A percentile compares a stretch with the other conserved stretches of the same genome.
Conservation (phyloP, 2,888 invertebrate species). For the Hypomecis atomaria region DNA sequence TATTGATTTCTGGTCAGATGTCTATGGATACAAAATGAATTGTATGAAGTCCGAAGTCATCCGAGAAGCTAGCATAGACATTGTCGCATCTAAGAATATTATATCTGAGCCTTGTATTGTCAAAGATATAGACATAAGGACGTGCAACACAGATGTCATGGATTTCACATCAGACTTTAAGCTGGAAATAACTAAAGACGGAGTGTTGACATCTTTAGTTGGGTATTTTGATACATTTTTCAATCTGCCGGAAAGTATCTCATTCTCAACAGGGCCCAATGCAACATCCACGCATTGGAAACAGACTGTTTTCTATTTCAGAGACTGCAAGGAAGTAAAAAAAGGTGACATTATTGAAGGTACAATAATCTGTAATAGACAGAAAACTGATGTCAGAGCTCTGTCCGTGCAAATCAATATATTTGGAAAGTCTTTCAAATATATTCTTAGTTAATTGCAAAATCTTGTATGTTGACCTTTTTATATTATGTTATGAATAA, state of each 20-base stretch:
- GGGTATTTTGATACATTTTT: conserved; percentile 97
- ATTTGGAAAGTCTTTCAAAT: conserved; percentile 85
- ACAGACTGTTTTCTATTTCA: conserved; percentile 95
- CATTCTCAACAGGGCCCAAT: conserved; percentile 92
- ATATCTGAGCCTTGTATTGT: conserved; percentile 87
- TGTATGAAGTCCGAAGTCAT: conserved; percentile 94
- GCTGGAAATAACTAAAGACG: conserved; percentile 86
- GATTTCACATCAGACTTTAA: conserved; percentile 90
- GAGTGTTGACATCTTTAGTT: conserved; percentile 90
- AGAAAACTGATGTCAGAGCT: conserved; percentile 89
- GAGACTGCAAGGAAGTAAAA: conserved; percentile 88
- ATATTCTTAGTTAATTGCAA: conserved; percentile 84
- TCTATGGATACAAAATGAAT: conserved; percentile 97
- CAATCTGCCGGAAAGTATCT: conserved; percentile 87
- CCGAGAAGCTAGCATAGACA: conserved; percentile 86
- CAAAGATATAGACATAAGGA: conserved; percentile 90
- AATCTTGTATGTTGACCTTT: conserved; percentile 2
- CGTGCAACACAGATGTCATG: conserved; percentile 88
- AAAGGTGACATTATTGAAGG: conserved; percentile 87
- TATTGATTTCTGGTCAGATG: conserved; percentile 95
- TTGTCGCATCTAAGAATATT: conserved; percentile 83
- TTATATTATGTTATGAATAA: no score
- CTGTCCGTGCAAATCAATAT: conserved; percentile 88
- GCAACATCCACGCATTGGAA: conserved; percentile 95
- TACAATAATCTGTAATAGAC: conserved; percentile 89